Percentiles rank a stretch among this genome's conserved stretches.
Evolutionary conservation across 2,113 vertebrate genomes (phyloP).

Genomic region (Lichenostomus cassidix): DNA sequence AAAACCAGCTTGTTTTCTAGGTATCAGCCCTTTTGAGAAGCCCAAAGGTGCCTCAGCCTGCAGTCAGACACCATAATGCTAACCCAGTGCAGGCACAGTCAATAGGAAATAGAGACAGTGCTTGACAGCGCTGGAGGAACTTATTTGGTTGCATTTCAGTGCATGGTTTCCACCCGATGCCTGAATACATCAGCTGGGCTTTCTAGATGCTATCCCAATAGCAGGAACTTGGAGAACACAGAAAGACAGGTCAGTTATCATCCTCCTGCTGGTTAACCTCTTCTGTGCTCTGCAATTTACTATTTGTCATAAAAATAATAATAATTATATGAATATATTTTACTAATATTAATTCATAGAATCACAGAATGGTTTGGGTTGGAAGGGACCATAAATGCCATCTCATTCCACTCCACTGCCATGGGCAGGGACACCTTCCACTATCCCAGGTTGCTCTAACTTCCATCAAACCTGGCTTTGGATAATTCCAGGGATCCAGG

Average conservation of each 20-base stretch:
- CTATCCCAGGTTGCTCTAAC: background rate
- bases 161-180: background rate
- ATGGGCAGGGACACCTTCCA: background rate
- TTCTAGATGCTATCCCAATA: background rate
- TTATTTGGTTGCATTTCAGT: background rate
- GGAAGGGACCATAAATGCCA: background rate
- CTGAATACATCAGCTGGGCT: background rate
- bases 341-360: background rate
- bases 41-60: background rate
- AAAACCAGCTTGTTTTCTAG: constrained; percentile 1
- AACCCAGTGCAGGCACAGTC: background rate
- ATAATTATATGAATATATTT: background rate
- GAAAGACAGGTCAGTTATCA: background rate
- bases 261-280: background rate
- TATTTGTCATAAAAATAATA: background rate
- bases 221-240: background rate
- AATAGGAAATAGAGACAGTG: background rate
- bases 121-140: background rate
- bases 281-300: background rate
- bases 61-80: rapidly evolving
- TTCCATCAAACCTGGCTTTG: background rate
- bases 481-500: background rate
- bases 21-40: background rate
- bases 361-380: background rate
- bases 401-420: background rate